These are phyloP conservation scores for Anolis sagrei DNA, from an alignment of 2,113 vertebrate genomes.

Conservation along the genomic window DNA sequence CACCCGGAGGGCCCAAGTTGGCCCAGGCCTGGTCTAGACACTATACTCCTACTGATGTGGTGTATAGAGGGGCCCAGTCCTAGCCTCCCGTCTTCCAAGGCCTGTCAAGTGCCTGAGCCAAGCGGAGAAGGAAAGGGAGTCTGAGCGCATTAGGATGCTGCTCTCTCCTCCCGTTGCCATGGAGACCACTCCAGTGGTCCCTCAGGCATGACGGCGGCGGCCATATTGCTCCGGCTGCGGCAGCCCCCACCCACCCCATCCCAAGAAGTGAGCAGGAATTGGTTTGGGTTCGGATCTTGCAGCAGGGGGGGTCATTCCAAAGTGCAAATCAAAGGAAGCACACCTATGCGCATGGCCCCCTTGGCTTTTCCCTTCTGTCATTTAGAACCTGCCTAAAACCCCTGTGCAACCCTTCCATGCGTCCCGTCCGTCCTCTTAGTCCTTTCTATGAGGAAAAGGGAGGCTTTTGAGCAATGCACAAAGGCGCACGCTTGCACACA, in stretches of 20 bases:
- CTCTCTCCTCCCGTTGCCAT: slow-evolving; percentile 67
- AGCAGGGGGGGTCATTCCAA: neutral
- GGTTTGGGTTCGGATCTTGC: neutral
- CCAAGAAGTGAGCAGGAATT: neutral
- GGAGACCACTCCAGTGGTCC: slow-evolving; percentile 74
- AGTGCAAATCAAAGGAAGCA: neutral
- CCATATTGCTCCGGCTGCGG: slow-evolving; percentile 65
- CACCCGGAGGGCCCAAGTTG: no score
- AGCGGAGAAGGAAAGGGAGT: neutral
- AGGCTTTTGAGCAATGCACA: neutral
- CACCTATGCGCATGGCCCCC: no score
- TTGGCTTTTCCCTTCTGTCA: neutral
- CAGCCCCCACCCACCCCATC: neutral
- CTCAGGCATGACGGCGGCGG: slow-evolving; percentile 68
- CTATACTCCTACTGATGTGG: no score
- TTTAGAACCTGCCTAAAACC: neutral
- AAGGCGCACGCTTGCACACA: neutral
- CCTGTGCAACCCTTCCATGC: neutral
- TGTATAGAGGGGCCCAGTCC: no score
- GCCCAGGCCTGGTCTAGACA: no score
- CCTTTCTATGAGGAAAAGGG: no score
- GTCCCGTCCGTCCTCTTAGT: neutral
- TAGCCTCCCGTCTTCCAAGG: neutral
- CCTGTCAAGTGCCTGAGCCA: neutral
- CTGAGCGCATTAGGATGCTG: slow-evolving; percentile 68